phyloP scores from a whole-genome alignment of 1,140 invertebrate species.

The Brachionus sp. region DNA sequence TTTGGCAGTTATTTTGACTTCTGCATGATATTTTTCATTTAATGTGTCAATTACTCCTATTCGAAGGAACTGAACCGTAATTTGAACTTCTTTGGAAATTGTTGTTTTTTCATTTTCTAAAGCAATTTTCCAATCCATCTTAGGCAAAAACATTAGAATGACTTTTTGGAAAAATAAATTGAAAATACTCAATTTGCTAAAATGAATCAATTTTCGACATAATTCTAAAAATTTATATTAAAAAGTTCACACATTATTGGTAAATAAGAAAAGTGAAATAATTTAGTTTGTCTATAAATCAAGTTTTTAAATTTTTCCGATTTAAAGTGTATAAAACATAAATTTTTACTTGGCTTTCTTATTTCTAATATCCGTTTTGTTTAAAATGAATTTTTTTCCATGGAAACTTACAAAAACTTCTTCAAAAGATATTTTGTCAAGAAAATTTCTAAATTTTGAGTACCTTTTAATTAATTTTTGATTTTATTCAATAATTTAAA shows the following conservation, averaged over 20 bases:
- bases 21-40: constrained; percentile 41
- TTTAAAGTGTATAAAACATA: background rate
- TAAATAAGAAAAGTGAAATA: too few relatives aligned
- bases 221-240: too few relatives aligned
- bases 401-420: background rate
- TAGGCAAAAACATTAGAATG: background rate
- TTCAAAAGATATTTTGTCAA: too few relatives aligned
- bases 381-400: background rate
- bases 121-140: background rate
- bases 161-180: background rate
- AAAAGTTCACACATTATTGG: too few relatives aligned
- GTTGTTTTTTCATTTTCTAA: background rate
- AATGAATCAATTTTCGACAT: background rate
- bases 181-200: background rate
- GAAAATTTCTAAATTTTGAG: too few relatives aligned
- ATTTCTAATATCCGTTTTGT: background rate
- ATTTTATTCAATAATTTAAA: too few relatives aligned
- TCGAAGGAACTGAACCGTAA: constrained; percentile 1
- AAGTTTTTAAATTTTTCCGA: background rate
- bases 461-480: too few relatives aligned
- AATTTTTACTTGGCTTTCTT: background rate
- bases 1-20: background rate
- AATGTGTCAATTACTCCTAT: constrained; percentile 20
- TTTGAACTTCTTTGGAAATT: background rate
- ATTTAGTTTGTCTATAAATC: background rate